Percentiles rank a stretch among this genome's conserved stretches.
Evolutionary conservation across 2,888 invertebrate genomes (phyloP).

Genomic region (Heliconius cydno): DNA sequence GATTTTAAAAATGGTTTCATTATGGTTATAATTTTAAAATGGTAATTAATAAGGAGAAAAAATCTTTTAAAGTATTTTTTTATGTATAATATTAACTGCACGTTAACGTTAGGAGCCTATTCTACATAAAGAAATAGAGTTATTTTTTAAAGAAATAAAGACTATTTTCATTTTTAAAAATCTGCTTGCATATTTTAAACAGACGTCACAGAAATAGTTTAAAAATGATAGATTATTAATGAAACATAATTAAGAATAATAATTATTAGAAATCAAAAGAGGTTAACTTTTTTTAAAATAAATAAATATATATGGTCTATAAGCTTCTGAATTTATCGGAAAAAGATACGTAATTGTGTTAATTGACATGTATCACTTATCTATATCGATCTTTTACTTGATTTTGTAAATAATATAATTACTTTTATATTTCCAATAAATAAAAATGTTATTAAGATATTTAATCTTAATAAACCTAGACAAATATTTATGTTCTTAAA

Average conservation of each 20-base stretch:
- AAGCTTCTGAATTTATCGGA: too few species aligned
- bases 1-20: too few species aligned
- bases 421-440: background rate
- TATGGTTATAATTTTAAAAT: background rate
- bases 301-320: too few species aligned
- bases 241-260: background rate
- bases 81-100: too few species aligned
- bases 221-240: background rate
- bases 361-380: too few species aligned
- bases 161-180: background rate
- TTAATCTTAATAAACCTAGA: background rate
- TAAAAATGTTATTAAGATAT: background rate
- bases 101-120: too few species aligned
- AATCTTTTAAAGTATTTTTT: too few species aligned
- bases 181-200: background rate
- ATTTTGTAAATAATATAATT: background rate
- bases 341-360: too few species aligned
- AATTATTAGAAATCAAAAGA: too few species aligned
- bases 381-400: too few species aligned
- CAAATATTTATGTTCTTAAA: background rate
- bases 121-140: background rate
- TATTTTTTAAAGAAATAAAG: background rate
- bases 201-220: background rate
- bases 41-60: background rate
- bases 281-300: too few species aligned